Evolutionary conservation across 2,888 invertebrate genomes (phyloP).

Genomic region (Drosophila phalerata): DNA sequence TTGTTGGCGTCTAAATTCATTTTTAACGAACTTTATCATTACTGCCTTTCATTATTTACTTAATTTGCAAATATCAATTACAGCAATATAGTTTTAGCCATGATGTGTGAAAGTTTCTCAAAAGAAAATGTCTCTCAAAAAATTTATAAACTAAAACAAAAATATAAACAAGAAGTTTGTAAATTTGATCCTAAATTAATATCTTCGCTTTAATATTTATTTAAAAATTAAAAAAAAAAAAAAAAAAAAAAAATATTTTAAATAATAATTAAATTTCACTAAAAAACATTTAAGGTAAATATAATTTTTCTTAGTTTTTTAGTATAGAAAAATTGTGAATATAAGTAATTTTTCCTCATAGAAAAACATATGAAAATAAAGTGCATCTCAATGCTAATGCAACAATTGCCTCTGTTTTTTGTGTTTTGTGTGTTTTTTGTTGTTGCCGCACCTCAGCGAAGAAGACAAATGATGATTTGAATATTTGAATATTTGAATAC

Average conservation of each 20-base stretch:
- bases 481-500: conserved; percentile 7
- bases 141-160: background rate
- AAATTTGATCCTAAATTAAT: no score
- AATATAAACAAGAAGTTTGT: no score
- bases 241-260: no score
- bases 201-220: no score
- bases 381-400: background rate
- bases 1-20: conserved; percentile 65
- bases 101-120: conserved; percentile 61
- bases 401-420: background rate
- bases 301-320: no score
- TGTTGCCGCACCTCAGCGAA: conserved; percentile 8
- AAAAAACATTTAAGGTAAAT: no score
- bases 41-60: conserved; percentile 41
- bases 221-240: no score
- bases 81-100: conserved; percentile 30
- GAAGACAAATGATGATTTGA: conserved; percentile 7
- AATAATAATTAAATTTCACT: no score
- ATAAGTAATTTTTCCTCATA: no score
- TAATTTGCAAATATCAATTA: conserved; percentile 49
- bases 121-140: conserved; percentile 1
- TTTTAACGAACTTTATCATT: conserved; percentile 72
- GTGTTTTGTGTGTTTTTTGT: no score
- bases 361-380: background rate
- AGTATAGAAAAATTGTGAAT: no score